Percentiles rank a stretch among this genome's conserved stretches.
These are phyloP conservation scores for Dermochelys coriacea DNA, from an alignment of 2,797 vertebrate genomes.

Conservation along the genomic window DNA sequence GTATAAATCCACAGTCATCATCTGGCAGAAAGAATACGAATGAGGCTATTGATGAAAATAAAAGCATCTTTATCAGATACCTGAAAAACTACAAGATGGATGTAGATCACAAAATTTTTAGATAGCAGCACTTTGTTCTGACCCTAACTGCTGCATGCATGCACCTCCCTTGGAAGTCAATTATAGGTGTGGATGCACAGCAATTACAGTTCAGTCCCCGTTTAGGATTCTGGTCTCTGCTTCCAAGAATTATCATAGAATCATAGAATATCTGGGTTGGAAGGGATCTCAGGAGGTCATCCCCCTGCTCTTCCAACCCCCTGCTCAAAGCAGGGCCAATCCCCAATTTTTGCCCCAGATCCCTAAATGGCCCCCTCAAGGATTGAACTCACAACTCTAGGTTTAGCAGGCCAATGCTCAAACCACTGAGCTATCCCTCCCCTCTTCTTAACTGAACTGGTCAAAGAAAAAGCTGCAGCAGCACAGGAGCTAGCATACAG, in stretches of 20 bases:
- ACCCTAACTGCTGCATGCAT: not conserved
- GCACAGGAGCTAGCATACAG: too few species aligned
- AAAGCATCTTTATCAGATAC: not conserved
- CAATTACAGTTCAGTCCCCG: not conserved
- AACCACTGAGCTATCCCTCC: too few species aligned
- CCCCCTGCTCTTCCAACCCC: too few species aligned
- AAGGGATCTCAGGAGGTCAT: too few species aligned
- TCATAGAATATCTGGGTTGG: too few species aligned
- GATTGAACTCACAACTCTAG: too few species aligned
- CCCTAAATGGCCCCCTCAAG: too few species aligned
- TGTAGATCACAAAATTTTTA: not conserved
- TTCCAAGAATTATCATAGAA: not conserved
- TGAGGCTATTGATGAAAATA: not conserved
- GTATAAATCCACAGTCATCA: not conserved
- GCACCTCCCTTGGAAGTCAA: constrained; percentile 36
- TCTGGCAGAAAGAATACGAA: not conserved
- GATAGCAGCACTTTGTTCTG: not conserved
- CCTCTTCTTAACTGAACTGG: not conserved
- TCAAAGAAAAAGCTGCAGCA: not conserved
- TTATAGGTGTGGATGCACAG: not conserved
- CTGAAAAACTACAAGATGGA: not conserved
- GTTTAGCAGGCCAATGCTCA: too few species aligned
- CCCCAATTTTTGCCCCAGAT: too few species aligned
- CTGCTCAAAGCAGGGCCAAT: too few species aligned
- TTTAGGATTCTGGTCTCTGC: not conserved